Evolutionary conservation across 37 sponge, comb jelly and placozoan genomes (phyloP), one percentile per base, ranked within the genome.

Genomic region (Crambe crambe): DNA sequence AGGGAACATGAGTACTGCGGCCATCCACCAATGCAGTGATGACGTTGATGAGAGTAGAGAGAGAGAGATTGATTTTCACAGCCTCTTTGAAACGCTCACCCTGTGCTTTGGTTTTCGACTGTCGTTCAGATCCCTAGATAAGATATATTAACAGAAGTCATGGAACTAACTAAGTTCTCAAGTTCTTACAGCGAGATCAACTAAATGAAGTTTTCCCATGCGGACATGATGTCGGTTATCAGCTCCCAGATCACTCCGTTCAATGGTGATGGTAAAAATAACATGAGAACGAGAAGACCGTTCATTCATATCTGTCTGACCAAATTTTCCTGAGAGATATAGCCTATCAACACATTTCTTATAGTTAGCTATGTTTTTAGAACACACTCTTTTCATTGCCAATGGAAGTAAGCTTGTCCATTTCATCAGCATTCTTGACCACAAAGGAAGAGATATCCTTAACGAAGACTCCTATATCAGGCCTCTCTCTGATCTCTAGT

Each of bases 21-120:
- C 97, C 99, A 51, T 94, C 97, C 61, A 99, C 99, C 37, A 99
- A 89, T 0, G 96, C 96, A 23, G 95, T 94, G 76, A 98, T 98
- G 35, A 98, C 99, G 68, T 96, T 93, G 10, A 96, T 96, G 0
- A 98, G 93, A 0, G 92, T 98, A 1, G 85, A 73, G 73, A 98
- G 90, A 58, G 99, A 98, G 34, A 93, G 92, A 63, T 98, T 98
- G 69, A 98, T 98, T 30, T 96, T 93, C 25, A 90, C 89, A 4
- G 96, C 96, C 59, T 98, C 99, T 35, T 87, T 81, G 29, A 93
- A 62, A 6, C 92, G 80, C 21, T 87, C 87, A 3, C 99, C 99
- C 0, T 81, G 78, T 0, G 96, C 92, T 0, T 89, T 89, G 25
- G 96, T 90, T 76, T 93, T 95, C 56, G 93, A 85, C 75, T 92